Evolutionary conservation across 2,888 invertebrate species (phyloP).

Genomic region (Ectemnius cavifrons): DNA sequence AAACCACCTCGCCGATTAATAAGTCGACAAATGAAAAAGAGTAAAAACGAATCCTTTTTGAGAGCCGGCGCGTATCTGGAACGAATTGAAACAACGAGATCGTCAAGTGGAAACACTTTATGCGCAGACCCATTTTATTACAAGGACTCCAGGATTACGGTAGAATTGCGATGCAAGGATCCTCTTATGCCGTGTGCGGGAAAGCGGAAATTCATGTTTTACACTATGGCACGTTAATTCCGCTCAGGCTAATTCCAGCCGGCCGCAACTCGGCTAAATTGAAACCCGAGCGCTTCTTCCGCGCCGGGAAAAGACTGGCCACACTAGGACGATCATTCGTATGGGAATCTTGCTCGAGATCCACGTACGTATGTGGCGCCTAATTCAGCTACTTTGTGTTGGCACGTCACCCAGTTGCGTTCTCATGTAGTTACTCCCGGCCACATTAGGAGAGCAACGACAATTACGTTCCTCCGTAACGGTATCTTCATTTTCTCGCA

Average conservation of each 20-base stretch:
- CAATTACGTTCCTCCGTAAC: constrained; percentile 56
- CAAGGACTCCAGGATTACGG: background rate
- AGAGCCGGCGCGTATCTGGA: too few relatives aligned
- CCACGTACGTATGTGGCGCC: constrained; percentile 21
- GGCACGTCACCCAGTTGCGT: constrained; percentile 28
- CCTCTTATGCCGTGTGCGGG: background rate
- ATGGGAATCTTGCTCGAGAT: too few relatives aligned
- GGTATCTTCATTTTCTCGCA: constrained; percentile 56
- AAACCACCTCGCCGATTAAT: too few relatives aligned
- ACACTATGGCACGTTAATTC: constrained; percentile 34
- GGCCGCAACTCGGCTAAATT: constrained; percentile 11
- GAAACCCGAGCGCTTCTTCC: constrained; percentile 18
- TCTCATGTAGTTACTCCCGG: constrained; percentile 43
- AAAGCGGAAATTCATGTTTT: constrained; percentile 37
- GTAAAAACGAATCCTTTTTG: too few relatives aligned
- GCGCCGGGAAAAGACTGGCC: constrained; percentile 7
- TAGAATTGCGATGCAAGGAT: background rate
- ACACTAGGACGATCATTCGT: too few relatives aligned
- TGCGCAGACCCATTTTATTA: background rate
- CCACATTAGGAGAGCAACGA: constrained; percentile 51
- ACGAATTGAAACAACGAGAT: too few relatives aligned
- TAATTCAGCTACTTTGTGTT: constrained; percentile 38
- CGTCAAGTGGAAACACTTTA: too few relatives aligned
- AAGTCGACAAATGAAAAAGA: too few relatives aligned
- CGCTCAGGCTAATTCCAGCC: constrained; percentile 2